Conservation (phyloP, 2,797 vertebrate genomes). For the Galaxias olidus region DNA sequence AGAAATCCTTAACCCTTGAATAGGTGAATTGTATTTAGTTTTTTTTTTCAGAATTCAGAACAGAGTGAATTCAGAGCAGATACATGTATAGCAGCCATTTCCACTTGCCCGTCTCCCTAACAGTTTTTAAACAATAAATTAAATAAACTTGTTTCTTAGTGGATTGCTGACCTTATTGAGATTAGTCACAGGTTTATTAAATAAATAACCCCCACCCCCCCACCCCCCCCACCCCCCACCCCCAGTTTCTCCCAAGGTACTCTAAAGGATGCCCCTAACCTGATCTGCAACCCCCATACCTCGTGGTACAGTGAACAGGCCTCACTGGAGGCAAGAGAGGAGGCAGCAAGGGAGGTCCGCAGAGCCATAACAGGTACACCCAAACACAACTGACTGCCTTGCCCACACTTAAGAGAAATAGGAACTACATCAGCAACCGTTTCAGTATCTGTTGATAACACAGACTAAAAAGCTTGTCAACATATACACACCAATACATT, state of each 20-base stretch:
- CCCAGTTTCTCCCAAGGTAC: slow-evolving; percentile 79
- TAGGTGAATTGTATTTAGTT: too few relatives aligned
- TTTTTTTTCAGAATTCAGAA: too few relatives aligned
- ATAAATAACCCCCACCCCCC: background rate
- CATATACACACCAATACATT: too few relatives aligned
- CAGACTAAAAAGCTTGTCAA: too few relatives aligned
- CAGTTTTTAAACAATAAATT: too few relatives aligned
- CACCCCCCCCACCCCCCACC: background rate
- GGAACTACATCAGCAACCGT: background rate
- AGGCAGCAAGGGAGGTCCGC: slow-evolving; percentile 81
- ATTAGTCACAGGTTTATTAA: background rate
- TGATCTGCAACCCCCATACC: slow-evolving; percentile 83
- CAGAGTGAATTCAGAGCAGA: too few relatives aligned
- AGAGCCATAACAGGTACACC: slow-evolving; percentile 81
- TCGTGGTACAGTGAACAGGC: slow-evolving; percentile 85
- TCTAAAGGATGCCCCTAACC: slow-evolving; percentile 81
- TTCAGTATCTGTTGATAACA: too few relatives aligned
- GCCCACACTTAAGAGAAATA: background rate
- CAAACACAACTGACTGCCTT: background rate
- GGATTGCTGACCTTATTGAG: too few relatives aligned
- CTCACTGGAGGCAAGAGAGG: slow-evolving; percentile 80
- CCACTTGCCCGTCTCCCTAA: too few relatives aligned
- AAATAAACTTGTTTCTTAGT: too few relatives aligned
- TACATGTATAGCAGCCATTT: too few relatives aligned
- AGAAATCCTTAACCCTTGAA: too few relatives aligned